Base-by-base conservation (phyloP, 1,140 invertebrate species). In the Vanessa atalanta region DNA sequence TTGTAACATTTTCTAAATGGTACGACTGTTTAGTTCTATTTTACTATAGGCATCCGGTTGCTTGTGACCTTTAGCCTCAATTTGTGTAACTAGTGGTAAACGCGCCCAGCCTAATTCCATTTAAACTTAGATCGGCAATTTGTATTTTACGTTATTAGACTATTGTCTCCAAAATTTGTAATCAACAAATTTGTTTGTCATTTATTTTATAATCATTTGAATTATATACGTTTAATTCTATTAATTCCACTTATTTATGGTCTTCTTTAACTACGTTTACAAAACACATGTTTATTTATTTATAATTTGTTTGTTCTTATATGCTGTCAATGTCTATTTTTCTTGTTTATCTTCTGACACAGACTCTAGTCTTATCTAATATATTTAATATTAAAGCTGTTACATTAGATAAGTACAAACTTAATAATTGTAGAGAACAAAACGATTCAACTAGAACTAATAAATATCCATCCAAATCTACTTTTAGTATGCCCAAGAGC, bases 401-500 rank as follows among this genome's bases (percentile, higher is more conserved):
- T 11, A 43, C 48, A 6, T n/a, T 15, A 31, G 6, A 2, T 51
- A 51, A 13, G 13, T 14, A 51, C 13, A 51, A 60, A 26, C 12
- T 13, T 26, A 13, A 31, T 26, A 20, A 48, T 2, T 50, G 50
- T 23, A 13, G 20, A 48, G 9, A 47, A 51, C 15, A 51, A 64
- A 70, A 64, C 26, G 47, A 53, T 57, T 69, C 23, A 57, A 69
- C 7, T 31, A 60, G 57, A 69, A 69, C 51, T 37, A 60, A 69
- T 61, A 61, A 12, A 53, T 69, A 55, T 57, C 69, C 60, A 71
- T 64, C 48, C 60, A 71, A 71, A 71, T 63, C 69, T 64, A 63
- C 60, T 68, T 74, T 69, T 57, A 74, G 43, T 55, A 61, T 70
- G 63, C 71, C 70, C 71, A 71, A 63, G 72, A 71, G 76, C 64